These are phyloP conservation scores for Tetragnatha montana DNA, from an alignment of 2,888 invertebrate species.

Conservation along the genomic window DNA sequence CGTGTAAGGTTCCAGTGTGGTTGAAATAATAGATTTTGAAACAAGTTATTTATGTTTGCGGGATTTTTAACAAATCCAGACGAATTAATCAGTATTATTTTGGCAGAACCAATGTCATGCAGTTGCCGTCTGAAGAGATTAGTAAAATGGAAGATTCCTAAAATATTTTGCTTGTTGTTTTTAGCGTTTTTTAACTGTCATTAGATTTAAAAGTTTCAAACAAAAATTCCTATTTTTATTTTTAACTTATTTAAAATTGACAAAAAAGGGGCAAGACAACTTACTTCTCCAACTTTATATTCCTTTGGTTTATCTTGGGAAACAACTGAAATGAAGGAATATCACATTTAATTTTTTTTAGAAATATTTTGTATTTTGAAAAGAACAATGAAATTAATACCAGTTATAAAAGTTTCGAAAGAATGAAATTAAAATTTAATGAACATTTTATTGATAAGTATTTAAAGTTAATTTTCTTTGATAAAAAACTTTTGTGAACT, in stretches of 20 bases:
- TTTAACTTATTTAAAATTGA: not conserved
- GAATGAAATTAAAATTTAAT: too few relatives aligned
- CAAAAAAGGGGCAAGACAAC: not conserved
- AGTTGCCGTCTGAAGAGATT: not conserved
- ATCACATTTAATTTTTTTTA: not conserved
- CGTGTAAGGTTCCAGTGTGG: too few relatives aligned
- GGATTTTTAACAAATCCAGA: too few relatives aligned
- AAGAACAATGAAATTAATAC: too few relatives aligned
- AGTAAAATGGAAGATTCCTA: not conserved
- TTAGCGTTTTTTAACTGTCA: not conserved
- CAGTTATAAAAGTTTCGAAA: too few relatives aligned
- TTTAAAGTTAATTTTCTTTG: too few relatives aligned
- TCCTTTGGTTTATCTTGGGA: conserved; percentile 7
- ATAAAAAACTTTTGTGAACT: too few relatives aligned
- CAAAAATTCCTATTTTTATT: not conserved
- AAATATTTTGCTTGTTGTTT: not conserved
- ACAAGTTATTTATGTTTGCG: too few relatives aligned
- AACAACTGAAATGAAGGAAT: not conserved
- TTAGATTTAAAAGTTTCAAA: not conserved
- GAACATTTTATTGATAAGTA: too few relatives aligned
- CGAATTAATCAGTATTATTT: too few relatives aligned
- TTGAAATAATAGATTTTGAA: too few relatives aligned
- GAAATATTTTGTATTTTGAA: too few relatives aligned
- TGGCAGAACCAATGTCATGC: not conserved
- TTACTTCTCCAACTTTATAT: conserved; percentile 13